Percentiles rank a stretch among this genome's conserved stretches.
These are phyloP conservation scores for Oscheius myriophilus DNA, from an alignment of 2,888 invertebrate species.

Conservation along the genomic window DNA sequence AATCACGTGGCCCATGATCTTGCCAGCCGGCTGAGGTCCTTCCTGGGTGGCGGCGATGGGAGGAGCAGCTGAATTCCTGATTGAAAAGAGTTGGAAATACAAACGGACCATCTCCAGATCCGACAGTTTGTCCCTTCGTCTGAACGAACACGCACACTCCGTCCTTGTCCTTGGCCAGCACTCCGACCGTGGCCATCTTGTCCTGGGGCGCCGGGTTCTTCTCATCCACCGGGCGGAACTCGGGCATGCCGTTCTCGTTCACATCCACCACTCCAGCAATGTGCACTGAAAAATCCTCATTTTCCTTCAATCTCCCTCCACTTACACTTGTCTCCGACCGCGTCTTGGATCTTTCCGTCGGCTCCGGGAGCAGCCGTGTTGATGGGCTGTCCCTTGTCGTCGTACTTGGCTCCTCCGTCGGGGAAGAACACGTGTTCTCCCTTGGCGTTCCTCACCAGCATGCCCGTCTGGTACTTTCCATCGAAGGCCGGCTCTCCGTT, in stretches of 20 bases:
- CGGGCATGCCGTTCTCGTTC: constrained; percentile 22
- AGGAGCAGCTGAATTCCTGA: background rate
- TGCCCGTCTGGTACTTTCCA: constrained; percentile 7
- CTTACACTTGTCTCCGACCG: background rate
- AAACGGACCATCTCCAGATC: constrained; percentile 8
- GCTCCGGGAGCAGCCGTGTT: background rate
- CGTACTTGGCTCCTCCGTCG: constrained; percentile 8
- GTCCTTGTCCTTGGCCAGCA: background rate
- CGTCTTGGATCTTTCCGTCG: background rate
- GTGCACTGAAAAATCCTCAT: constrained; percentile 3
- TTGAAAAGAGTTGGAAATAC: no score
- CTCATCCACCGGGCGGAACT: constrained; percentile 16
- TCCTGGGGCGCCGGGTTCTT: constrained; percentile 15
- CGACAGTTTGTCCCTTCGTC: constrained; percentile 20
- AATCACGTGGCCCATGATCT: background rate
- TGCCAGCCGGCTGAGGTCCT: constrained; percentile 2
- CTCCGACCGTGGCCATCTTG: constrained; percentile 6
- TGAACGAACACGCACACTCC: background rate
- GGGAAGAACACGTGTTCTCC: constrained; percentile 13
- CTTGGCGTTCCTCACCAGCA: constrained; percentile 4
- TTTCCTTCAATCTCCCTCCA: background rate
- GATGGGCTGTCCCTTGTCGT: constrained; percentile 7
- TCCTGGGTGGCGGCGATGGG: constrained; percentile 7
- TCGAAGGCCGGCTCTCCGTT: constrained; percentile 1
- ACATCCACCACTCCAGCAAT: constrained; percentile 26